Evolutionary conservation across 2,888 invertebrate species (phyloP).

Genomic region (Lasius fuliginosus): DNA sequence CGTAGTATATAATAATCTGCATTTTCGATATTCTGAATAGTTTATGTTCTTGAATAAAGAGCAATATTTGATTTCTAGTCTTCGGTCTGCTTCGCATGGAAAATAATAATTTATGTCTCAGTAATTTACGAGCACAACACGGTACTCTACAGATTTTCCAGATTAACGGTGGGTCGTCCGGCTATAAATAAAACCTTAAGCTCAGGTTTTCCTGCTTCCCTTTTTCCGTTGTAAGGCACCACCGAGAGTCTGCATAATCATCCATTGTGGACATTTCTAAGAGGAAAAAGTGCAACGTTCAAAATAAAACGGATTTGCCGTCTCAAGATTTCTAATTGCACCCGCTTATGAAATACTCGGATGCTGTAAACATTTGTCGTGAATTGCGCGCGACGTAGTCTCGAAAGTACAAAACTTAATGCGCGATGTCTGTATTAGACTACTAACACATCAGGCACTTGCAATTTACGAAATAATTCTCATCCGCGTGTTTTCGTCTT

Average conservation of each 20-base stretch:
- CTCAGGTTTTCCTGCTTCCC: conserved; percentile 58
- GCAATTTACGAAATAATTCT: conserved; percentile 43
- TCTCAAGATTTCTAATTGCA: conserved; percentile 53
- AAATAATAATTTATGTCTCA: conserved; percentile 68
- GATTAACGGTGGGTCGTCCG: conserved; percentile 74
- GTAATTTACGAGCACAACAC: conserved; percentile 74
- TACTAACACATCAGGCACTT: conserved; percentile 14
- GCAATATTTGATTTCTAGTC: conserved; percentile 71
- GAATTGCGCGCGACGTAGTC: conserved; percentile 35
- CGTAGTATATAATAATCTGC: conserved; percentile 46
- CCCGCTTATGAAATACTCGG: conserved; percentile 54
- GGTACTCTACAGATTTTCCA: conserved; percentile 77
- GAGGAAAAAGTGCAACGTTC: conserved; percentile 28
- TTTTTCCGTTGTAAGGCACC: conserved; percentile 53
- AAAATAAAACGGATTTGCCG: conserved; percentile 46
- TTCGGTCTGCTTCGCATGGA: conserved; percentile 67
- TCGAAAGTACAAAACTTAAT: conserved; percentile 30
- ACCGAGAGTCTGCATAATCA: conserved; percentile 67
- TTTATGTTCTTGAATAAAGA: conserved; percentile 62
- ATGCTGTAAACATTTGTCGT: conserved; percentile 39
- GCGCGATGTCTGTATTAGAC: conserved; percentile 16
- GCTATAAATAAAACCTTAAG: conserved; percentile 76
- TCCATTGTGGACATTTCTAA: conserved; percentile 54
- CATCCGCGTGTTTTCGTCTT: conserved; percentile 4
- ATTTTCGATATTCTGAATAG: conserved; percentile 55